These are phyloP conservation scores for Periphyllus acericola DNA, from an alignment of 2,888 invertebrate genomes.

Conservation along the genomic window DNA sequence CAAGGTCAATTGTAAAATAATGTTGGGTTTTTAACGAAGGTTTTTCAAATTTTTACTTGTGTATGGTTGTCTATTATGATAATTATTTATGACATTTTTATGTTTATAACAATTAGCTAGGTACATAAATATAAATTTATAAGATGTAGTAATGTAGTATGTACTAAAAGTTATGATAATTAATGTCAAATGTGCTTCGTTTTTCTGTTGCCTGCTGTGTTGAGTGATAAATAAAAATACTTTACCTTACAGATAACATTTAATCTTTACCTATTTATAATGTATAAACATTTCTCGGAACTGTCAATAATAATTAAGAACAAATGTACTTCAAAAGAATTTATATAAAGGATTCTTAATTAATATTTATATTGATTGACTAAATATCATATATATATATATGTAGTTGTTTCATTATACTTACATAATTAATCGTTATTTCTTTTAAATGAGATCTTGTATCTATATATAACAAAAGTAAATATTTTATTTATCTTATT, in stretches of 20 bases:
- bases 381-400: no score
- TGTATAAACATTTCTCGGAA: neutral
- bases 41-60: constrained; percentile 39
- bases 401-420: no score
- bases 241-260: neutral
- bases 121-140: neutral
- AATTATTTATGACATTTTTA: constrained; percentile 55
- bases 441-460: no score
- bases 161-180: neutral
- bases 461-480: no score
- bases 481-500: no score
- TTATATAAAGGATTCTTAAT: no score
- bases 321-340: no score
- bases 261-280: neutral
- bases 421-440: no score
- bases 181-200: neutral
- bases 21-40: constrained; percentile 32
- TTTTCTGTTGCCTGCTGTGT: neutral
- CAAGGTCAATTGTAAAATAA: constrained; percentile 51
- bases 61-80: constrained; percentile 42
- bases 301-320: neutral
- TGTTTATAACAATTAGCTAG: constrained; percentile 20
- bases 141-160: no score
- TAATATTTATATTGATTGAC: no score
- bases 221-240: neutral